phyloP scores from a whole-genome alignment of 2,888 invertebrate species.

The Coelinius sp. region DNA sequence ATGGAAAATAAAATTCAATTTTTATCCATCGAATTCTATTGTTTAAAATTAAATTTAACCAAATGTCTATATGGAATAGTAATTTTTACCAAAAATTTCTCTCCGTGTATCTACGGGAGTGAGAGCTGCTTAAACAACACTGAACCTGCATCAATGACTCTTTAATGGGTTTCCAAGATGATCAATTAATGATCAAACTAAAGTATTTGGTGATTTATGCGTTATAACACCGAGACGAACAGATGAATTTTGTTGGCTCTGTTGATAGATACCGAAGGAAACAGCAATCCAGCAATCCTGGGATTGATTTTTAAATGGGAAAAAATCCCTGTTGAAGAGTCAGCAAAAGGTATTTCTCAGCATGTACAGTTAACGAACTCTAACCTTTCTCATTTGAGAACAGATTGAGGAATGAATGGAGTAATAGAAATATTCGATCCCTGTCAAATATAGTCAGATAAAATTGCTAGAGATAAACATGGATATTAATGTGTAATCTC shows the following conservation, averaged over 20 bases:
- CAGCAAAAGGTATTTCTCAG: not conserved
- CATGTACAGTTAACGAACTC: constrained; percentile 19
- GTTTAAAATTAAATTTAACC: too few relatives aligned
- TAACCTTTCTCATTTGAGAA: not conserved
- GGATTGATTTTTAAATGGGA: not conserved
- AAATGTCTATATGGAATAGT: too few relatives aligned
- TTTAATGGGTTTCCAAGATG: not conserved
- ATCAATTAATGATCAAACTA: not conserved
- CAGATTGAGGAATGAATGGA: not conserved
- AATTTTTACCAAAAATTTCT: too few relatives aligned
- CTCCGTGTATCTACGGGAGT: too few relatives aligned
- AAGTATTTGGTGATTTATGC: not conserved
- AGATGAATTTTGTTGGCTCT: too few relatives aligned
- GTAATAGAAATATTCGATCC: constrained; percentile 14
- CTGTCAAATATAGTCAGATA: not conserved
- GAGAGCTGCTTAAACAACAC: not conserved
- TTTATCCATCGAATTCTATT: too few relatives aligned
- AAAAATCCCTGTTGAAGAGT: not conserved
- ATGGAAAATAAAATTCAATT: too few relatives aligned
- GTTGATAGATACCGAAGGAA: too few relatives aligned
- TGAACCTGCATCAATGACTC: not conserved
- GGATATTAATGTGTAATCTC: constrained; percentile 6
- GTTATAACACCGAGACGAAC: too few relatives aligned
- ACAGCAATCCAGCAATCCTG: too few relatives aligned
- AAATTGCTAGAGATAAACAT: constrained; percentile 22